Conservation (phyloP, 2,888 invertebrate genomes). For the Platycheirus rosarum region DNA sequence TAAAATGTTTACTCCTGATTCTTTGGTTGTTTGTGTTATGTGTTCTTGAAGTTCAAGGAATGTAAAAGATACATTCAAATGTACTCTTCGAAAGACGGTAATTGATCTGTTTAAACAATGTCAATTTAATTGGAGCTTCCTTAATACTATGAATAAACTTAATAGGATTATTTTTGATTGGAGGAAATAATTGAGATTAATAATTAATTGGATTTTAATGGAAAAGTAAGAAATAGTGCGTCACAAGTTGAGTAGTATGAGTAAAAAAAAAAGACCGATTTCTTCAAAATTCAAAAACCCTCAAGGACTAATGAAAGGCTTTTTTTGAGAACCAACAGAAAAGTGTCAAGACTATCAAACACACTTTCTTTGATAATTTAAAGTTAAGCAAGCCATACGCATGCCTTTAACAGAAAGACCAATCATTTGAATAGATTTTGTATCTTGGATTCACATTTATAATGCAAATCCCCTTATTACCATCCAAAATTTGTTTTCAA, state of each 20-base stretch:
- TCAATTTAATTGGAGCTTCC: conserved; percentile 48
- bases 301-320: too few species aligned
- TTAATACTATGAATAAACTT: conserved; percentile 33
- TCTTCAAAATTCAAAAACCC: too few species aligned
- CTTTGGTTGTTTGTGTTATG: conserved; percentile 11
- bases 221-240: too few species aligned
- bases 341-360: too few species aligned
- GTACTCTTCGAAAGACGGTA: conserved; percentile 39
- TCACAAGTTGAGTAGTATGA: too few species aligned
- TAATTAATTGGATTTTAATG: too few species aligned
- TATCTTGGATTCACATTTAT: conserved; percentile 27
- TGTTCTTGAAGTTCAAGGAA: conserved; percentile 33
- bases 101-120: conserved; percentile 55
- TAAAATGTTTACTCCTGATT: neutral
- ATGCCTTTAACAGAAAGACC: neutral
- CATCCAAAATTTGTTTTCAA: conserved; percentile 22
- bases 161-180: conserved; percentile 35
- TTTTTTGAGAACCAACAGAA: too few species aligned
- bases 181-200: conserved; percentile 9
- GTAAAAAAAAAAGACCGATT: too few species aligned
- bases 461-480: conserved; percentile 21
- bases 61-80: conserved; percentile 33
- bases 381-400: too few species aligned
- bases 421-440: conserved; percentile 27
- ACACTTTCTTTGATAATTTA: too few species aligned